Evolutionary conservation across 2,888 invertebrate genomes (phyloP).

Genomic region (Brachyopa scutellaris): DNA sequence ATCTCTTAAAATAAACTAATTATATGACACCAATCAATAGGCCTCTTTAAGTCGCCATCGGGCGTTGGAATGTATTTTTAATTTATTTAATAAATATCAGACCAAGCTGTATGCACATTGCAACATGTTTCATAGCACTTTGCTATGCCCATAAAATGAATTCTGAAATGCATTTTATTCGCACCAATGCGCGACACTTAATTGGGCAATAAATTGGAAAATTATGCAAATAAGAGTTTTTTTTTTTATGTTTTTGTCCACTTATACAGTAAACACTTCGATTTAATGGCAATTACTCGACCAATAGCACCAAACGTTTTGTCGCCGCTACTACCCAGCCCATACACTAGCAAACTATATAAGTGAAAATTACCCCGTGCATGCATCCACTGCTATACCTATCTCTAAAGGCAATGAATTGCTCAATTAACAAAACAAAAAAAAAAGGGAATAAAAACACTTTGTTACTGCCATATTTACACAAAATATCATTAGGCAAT

Average conservation of each 20-base stretch:
- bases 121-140: no score
- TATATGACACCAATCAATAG: no score
- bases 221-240: slow-evolving; percentile 36
- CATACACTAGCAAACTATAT: neutral
- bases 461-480: slow-evolving; percentile 65
- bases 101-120: no score
- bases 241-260: slow-evolving; percentile 43
- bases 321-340: slow-evolving; percentile 18
- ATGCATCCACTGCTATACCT: no score
- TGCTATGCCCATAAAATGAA: neutral
- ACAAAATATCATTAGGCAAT: slow-evolving; percentile 57
- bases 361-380: no score
- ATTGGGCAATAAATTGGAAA: slow-evolving; percentile 46
- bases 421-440: slow-evolving; percentile 71
- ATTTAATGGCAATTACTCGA: slow-evolving; percentile 55
- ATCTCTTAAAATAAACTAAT: no score
- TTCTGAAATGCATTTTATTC: slow-evolving; percentile 4
- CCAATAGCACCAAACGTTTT: slow-evolving; percentile 22
- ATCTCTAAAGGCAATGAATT: slow-evolving; percentile 52
- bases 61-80: no score
- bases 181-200: slow-evolving; percentile 20
- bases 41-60: no score
- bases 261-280: slow-evolving; percentile 60
- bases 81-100: no score
- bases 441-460: no score